Evolutionary conservation across 2,113 vertebrate species (phyloP), one percentile per base, ranked within the genome.

Genomic region (Ceratotherium simum): DNA sequence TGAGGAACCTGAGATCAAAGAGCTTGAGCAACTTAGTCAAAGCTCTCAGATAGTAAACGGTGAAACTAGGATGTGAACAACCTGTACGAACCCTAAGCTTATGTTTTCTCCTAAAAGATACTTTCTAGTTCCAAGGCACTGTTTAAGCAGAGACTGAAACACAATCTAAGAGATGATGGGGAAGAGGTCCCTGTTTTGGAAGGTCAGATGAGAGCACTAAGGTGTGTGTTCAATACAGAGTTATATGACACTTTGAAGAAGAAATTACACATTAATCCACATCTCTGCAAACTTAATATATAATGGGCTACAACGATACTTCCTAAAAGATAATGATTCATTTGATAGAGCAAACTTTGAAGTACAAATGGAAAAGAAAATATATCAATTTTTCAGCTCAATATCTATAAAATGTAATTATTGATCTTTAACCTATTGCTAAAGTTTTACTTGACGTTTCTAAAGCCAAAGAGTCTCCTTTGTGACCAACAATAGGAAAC

Each of bases 361-460:
- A 94, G 13, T 81, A 58, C 39, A 91, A 42, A 42, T 31, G 33
- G 78, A 92, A 95, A 92, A 91, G 33, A 58, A 83, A 60, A 65
- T 92, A 54, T 48, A 88, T 81, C 64, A 48, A 29, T 51, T 33
- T 80, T 98, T 85, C 51, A 94, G 70, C 29, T 96, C 56, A 46
- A 5, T 86, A 56, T 83, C 69, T 80, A 64, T 58, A 97, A 94
- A 95, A 90, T 42, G 6, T 25, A 84, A 48, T 48, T 60, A 58
- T 39, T 80, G 80, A 92, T 97, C 84, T 95, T 80, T 39, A 65
- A 97, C 90, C 90, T 97, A 95, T 65, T 97, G 91, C 72, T 93
- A 95, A 97, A 97, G 4, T 93, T 93, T 83, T 85, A 69, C 88
- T 97, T 97, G 27, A 95, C 94, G 82, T 94, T 96, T 97, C 75